Conservation (phyloP, 2,113 vertebrate species). For the Tupaia tana region DNA sequence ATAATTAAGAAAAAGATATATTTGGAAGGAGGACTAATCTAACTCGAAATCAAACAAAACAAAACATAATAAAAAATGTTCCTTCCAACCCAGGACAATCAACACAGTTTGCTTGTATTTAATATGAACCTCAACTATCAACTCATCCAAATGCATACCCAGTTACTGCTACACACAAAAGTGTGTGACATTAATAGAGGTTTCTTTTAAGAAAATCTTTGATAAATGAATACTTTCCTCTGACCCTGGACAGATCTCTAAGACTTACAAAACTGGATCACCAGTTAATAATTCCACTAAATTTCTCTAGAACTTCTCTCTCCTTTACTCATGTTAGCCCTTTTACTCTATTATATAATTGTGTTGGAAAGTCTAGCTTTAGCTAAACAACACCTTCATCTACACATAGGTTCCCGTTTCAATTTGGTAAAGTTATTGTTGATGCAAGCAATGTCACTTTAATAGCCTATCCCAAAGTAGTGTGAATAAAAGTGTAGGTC, state of each 20-base stretch:
- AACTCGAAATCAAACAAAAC: not conserved
- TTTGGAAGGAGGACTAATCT: not conserved
- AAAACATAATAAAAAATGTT: not conserved
- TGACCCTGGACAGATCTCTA: not conserved
- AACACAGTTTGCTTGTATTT: not conserved
- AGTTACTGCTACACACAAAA: not conserved
- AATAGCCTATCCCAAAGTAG: not conserved
- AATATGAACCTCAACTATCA: not conserved
- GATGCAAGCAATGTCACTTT: not conserved
- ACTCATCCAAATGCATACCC: not conserved
- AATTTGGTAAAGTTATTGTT: not conserved
- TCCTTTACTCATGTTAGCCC: not conserved
- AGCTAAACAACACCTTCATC: not conserved
- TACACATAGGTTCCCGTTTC: not conserved
- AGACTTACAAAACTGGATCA: slow-evolving; percentile 35
- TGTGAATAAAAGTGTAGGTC: not conserved
- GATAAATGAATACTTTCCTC: slow-evolving; percentile 1
- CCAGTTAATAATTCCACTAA: slow-evolving; percentile 44
- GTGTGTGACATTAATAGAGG: not conserved
- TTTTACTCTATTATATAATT: not conserved
- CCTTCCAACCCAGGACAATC: not conserved
- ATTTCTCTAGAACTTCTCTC: not conserved
- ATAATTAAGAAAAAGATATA: not conserved
- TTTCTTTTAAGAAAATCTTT: slow-evolving; percentile 54
- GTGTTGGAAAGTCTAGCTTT: not conserved